These are phyloP conservation scores for Rapana venosa DNA, from an alignment of 2,888 invertebrate species.

Conservation along the genomic window DNA sequence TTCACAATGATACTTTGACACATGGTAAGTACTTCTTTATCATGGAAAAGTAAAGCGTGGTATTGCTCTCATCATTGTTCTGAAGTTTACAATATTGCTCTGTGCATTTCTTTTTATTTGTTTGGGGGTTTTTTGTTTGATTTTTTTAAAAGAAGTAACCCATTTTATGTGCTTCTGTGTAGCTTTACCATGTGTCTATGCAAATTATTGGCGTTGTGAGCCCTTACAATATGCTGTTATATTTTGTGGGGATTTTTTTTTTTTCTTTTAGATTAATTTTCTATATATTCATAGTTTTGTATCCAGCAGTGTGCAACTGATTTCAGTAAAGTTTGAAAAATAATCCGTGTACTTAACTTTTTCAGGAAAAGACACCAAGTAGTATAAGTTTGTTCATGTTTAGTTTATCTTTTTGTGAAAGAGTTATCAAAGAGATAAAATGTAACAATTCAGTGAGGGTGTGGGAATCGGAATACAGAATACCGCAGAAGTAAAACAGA, in stretches of 20 bases:
- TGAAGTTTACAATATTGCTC: no score
- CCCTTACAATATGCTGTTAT: neutral
- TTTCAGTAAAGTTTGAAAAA: no score
- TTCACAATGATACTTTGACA: neutral
- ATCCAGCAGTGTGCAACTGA: neutral
- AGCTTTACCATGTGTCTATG: slow-evolving; percentile 5
- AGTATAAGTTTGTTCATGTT: no score
- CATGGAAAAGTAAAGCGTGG: neutral
- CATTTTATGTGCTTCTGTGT: neutral
- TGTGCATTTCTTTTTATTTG: no score
- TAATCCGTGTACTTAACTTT: no score
- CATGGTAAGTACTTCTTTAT: neutral
- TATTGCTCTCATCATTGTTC: neutral
- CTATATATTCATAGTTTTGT: neutral
- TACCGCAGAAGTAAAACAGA: no score
- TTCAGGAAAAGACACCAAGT: no score
- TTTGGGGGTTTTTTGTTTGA: neutral
- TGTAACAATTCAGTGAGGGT: no score
- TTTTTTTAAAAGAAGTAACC: neutral
- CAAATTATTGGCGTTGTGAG: neutral
- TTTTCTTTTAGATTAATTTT: neutral
- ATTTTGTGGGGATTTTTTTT: neutral
- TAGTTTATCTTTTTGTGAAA: no score
- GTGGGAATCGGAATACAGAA: no score
- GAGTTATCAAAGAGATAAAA: no score